phyloP scores from a whole-genome alignment of 30 jellyfish, hydroid and myxozoan species.

The Euphysa ruthae region DNA sequence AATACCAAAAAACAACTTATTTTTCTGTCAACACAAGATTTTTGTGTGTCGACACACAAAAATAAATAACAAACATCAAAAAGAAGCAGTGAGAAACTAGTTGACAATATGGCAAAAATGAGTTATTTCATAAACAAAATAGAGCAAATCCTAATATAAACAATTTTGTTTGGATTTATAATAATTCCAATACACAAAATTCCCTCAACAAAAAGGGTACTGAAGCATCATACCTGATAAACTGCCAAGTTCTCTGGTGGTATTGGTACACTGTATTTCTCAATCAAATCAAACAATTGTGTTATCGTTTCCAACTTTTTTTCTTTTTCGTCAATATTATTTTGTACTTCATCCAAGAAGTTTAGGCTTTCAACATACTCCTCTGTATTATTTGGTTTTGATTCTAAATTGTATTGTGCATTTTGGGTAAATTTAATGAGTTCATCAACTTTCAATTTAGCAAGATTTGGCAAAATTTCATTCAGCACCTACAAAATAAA shows the following conservation, averaged over 20 bases:
- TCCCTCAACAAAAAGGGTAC: neutral
- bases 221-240: constrained; percentile 56
- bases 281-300: constrained; percentile 79
- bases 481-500: constrained; percentile 48
- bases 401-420: constrained; percentile 59
- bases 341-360: constrained; percentile 81
- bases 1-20: too few species aligned
- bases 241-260: constrained; percentile 99
- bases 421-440: constrained; percentile 68
- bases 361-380: constrained; percentile 70
- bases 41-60: too few species aligned
- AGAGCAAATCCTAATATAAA: too few species aligned
- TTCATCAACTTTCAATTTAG: constrained; percentile 64
- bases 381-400: constrained; percentile 48
- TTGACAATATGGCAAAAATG: too few species aligned
- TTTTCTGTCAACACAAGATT: too few species aligned
- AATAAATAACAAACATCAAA: too few species aligned
- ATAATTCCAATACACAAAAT: too few species aligned
- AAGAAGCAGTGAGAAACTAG: too few species aligned
- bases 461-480: constrained; percentile 76
- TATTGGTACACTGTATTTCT: constrained; percentile 73
- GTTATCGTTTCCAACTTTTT: constrained; percentile 78
- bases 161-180: too few species aligned
- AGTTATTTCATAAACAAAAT: too few species aligned
- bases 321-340: constrained; percentile 81